Base-by-base conservation (phyloP, 2,113 vertebrate genomes). In the Sander vitreus region DNA sequence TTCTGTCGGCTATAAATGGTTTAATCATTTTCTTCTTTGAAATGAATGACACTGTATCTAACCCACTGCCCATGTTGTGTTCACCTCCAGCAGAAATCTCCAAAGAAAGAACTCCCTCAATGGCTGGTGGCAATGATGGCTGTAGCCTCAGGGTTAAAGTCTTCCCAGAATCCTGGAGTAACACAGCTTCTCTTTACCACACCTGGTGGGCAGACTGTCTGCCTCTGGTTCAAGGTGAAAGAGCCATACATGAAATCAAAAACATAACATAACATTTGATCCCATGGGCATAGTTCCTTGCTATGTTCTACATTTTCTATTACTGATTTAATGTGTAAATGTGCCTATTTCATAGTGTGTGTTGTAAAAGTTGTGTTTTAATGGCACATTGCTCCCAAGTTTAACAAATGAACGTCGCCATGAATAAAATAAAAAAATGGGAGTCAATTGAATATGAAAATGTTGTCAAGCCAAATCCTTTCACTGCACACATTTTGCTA, bases 131-230 rank as follows among this genome's bases (percentile, higher is more conserved):
- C 36, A n/a, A 1, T 18, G 54, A 43, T 14, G 19, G 10, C 39
- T 67, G 54, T 18, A 43, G 78, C 55, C 33, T 3, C n/a, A 45
- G 74, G 67, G 47, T 72, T 30, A 33, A 66, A 72, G 62, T 47
- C n/a, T 59, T 19, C 23, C 63, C 45, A 21, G 27, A 45, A 60
- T 47, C 47, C 63, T 47, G 63, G n/a, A 67, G 54, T 3, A 30
- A 67, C n/a, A 23, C 23, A 25, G 18, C 50, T 47, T 50, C 69
- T 23, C 8, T 53, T 16, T 47, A 23, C 10, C 4, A 14, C 39
- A 72, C 4, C 36, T 57, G 36, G 23, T 45, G 27, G 30, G 55
- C 4, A 51, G 47, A 43, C 33, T 59, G 4, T 73, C 43, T 43
- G 30, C 30, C 53, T 59, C 12, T 16, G 3, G 4, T 47, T 73